phyloP scores from a whole-genome alignment of 2,113 vertebrate genomes.

The Ginglymostoma cirratum region DNA sequence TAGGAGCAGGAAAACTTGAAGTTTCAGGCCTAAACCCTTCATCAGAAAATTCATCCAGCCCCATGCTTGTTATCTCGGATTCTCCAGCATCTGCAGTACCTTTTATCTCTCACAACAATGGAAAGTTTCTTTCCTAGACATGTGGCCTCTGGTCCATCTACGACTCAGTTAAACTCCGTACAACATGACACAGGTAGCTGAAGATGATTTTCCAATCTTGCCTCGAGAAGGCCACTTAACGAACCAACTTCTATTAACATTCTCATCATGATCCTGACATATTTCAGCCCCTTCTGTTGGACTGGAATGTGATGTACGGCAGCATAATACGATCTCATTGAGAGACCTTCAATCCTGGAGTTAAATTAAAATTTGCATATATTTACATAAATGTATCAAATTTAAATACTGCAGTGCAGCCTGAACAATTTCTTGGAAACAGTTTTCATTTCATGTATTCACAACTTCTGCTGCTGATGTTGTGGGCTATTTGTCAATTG shows the following conservation, averaged over 20 bases:
- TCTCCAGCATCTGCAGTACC: too few relatives aligned
- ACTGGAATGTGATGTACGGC: background rate
- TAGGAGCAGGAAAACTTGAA: too few relatives aligned
- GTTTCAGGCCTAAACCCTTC: too few relatives aligned
- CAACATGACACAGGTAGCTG: background rate
- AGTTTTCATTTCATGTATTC: background rate
- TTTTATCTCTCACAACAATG: too few relatives aligned
- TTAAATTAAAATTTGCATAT: background rate
- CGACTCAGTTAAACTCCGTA: background rate
- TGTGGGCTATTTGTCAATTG: background rate
- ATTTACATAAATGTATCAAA: background rate
- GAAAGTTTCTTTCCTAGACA: background rate
- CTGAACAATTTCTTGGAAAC: background rate
- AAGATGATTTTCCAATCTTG: background rate
- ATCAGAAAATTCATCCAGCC: too few relatives aligned
- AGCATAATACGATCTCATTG: background rate
- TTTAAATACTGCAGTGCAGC: background rate
- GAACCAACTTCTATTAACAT: background rate
- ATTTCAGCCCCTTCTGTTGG: background rate
- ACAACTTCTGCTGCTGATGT: too few relatives aligned
- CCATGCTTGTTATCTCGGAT: too few relatives aligned
- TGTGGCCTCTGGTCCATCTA: background rate
- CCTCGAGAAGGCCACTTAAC: background rate
- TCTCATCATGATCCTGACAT: background rate
- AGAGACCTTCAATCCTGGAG: background rate